Base-by-base conservation (phyloP, 2,113 vertebrate genomes). In the Tenrec ecaudatus region DNA sequence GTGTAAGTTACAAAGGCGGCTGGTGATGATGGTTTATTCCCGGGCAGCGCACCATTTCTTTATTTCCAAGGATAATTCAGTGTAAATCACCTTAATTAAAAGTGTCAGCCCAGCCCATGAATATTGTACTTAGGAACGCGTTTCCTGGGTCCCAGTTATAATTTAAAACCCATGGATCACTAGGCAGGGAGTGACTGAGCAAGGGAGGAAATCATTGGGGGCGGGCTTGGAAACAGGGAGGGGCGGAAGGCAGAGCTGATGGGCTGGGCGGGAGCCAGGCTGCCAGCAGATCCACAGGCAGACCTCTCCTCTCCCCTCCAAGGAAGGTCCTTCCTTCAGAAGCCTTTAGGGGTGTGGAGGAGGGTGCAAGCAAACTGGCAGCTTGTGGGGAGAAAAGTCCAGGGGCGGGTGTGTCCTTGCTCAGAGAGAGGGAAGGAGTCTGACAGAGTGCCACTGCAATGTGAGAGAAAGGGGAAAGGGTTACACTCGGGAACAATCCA, bases 31-130 rank as follows among this genome's bases (percentile, higher is more conserved):
- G 98, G 98, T 98, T 98, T 98, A 98, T 98, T 98, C 98, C 98
- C 97, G 92, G 97, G 98, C 98, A 98, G 98, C 97, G 96, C 98
- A 98, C 97, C 97, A 97, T 97, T 98, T 98, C 98, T 98, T 98
- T 98, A 98, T 98, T 98, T 98, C 98, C 23, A 98, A 98, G 98
- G 98, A 98, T 98, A 98, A 98, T 98, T 98, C 97, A 97, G 97
- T 98, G 98, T 98, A 98, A 98, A 98, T 98, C 98, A 98, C 98
- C 98, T 98, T 98, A 98, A 98, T 98, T 98, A 98, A 98, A 98
- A 98, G 98, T 98, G 98, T 98, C 98, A 98, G 97, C 97, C 92
- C 97, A 98, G 97, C 97, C 98, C 57, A 96, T 98, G 98, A 98
- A 98, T 98, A 98, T 98, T 95, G 94, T 98, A 98, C 98, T 98